Percentiles rank a stretch among this genome's conserved stretches.
These are phyloP conservation scores for Diachrysia chrysitis DNA, from an alignment of 2,888 invertebrate species.

Conservation along the genomic window DNA sequence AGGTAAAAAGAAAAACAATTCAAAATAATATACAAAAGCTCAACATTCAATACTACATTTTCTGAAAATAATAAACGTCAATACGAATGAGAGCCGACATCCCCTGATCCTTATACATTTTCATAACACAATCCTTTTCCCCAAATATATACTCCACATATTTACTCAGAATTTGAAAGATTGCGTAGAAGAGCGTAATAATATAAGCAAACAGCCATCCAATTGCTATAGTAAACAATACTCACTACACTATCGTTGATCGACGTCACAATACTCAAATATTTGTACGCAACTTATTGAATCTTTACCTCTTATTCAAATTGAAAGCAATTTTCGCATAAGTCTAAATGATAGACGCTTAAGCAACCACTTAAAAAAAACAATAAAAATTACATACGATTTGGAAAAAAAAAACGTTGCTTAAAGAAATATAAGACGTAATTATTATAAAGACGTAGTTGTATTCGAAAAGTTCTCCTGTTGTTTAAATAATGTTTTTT, in stretches of 20 bases:
- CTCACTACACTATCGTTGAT: background rate
- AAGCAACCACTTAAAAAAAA: too few relatives aligned
- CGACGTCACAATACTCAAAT: background rate
- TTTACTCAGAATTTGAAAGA: conserved; percentile 5
- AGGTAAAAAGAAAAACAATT: too few relatives aligned
- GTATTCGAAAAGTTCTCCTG: too few relatives aligned
- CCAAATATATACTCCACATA: background rate
- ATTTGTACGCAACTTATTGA: conserved; percentile 1
- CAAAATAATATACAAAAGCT: background rate
- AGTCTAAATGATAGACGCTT: too few relatives aligned
- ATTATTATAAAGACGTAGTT: too few relatives aligned
- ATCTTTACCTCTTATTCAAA: background rate
- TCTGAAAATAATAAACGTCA: background rate
- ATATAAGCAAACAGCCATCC: conserved; percentile 12
- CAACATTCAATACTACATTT: background rate
- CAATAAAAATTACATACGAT: too few relatives aligned
- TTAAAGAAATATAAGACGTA: too few relatives aligned
- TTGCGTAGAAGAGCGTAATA: background rate
- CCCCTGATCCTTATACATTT: background rate
- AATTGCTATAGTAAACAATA: conserved; percentile 15
- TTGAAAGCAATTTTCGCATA: too few relatives aligned
- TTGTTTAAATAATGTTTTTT: too few relatives aligned
- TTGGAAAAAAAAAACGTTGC: too few relatives aligned
- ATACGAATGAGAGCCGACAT: background rate
- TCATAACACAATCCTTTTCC: background rate